Percentiles rank a stretch among this genome's conserved stretches.
These are phyloP conservation scores for Grammomys surdaster DNA, from an alignment of 2,113 vertebrate species.

Conservation along the genomic window DNA sequence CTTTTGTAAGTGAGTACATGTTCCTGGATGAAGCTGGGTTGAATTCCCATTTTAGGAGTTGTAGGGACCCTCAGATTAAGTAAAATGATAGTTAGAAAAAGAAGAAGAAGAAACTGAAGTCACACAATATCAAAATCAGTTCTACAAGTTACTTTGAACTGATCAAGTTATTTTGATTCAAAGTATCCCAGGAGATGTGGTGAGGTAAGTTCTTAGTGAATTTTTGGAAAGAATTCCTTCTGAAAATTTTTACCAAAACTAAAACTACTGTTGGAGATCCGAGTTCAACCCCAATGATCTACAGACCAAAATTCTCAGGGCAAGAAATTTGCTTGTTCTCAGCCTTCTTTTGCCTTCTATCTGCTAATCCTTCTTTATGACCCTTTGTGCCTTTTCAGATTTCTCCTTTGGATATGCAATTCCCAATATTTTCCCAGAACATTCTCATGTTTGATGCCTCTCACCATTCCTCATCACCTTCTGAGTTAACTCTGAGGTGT, in stretches of 20 bases:
- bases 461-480: background rate
- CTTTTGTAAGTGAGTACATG: background rate
- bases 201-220: conserved; percentile 12
- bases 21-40: background rate
- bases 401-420: background rate
- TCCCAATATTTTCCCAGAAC: conserved; percentile 34
- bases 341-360: background rate
- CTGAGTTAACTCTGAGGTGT: background rate
- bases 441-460: background rate
- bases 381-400: background rate
- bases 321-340: conserved; percentile 4
- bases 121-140: background rate
- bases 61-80: background rate
- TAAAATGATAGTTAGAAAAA: background rate
- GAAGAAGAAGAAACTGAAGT: background rate
- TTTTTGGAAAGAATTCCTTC: conserved; percentile 39
- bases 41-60: background rate
- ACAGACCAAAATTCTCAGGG: conserved; percentile 7
- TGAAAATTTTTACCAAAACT: conserved; percentile 43
- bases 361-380: background rate
- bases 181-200: background rate
- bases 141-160: conserved; percentile 21
- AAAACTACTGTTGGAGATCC: conserved; percentile 14
- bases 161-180: conserved; percentile 32
- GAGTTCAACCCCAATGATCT: background rate